Evolutionary conservation across 2,797 vertebrate species (phyloP), one percentile per base, ranked within the genome.

Genomic region (Trematomus bernacchii): DNA sequence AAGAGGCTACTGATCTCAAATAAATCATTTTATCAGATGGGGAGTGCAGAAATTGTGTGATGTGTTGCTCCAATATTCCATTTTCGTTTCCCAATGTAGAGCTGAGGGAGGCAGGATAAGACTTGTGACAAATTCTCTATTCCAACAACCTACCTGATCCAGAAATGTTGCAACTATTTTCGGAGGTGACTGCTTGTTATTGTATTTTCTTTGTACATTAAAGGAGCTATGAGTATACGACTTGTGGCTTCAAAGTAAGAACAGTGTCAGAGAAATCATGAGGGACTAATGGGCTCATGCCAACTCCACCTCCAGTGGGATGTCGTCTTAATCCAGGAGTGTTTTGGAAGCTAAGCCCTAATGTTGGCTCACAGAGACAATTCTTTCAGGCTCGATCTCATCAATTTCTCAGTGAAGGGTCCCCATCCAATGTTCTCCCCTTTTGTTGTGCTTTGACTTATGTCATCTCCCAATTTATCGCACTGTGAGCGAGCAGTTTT

Each of bases 401-500:
- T 94, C 91, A 91, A 82, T 88, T 92, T 87, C 87, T 93, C 86
- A 89, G 71, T 91, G 91, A 93, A 92, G 90, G 90, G 92, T 91
- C 92, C 91, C 88, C 84, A 85, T 93, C 91, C 92, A 93, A 93
- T 94, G 93, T 94, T 93, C 94, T 91, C 80, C 85, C 85, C 92
- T 90, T 93, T 94, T 94, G 93, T 94, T 93, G 92, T 89, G 91
- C 92, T 85, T 79, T 91, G 92, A 93, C 91, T 93, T 94, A 93
- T 94, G 91, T 94, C 93, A 94, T 93, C 92, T 93, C 82, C 90
- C 94, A 94, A 94, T 95, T 95, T 94, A 95, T 94, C 85, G 82
- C 91, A 84, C 85, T 86, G 91, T 91, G 92, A 93, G 90, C 86
- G 91, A 89, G 89, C 91, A 93, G 91, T 93, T 93, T 94, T 93